Evolutionary conservation across 2,113 vertebrate species (phyloP), one percentile per base, ranked within the genome.

Genomic region (Phrynosoma platyrhinos): DNA sequence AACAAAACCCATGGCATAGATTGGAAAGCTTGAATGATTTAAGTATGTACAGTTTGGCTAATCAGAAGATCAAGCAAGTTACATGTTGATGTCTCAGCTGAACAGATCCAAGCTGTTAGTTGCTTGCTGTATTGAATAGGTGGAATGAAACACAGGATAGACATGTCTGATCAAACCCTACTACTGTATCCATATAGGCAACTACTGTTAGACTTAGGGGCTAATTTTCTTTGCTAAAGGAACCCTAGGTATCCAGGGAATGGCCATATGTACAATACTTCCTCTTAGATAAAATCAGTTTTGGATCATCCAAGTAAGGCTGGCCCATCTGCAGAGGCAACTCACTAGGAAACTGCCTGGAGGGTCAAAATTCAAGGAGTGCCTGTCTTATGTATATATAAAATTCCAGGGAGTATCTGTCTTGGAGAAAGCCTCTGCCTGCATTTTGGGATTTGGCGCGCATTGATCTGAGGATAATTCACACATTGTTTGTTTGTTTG

Each of bases 1-100:
- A 84, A 79, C 66, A 69, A 21, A 0, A 0, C 80, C 42, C 25
- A 88, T 85, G 90, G 91, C 94, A 94, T 88, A 90, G 82, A 84
- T 85, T 52, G 91, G 91, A 92, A 95, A 94, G 80, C 30, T 55
- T 9, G 87, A 52, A 58, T 83, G 81, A 10, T 13, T 30, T 6
- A 0, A 89, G 87, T 0, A 12, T 16, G 85, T 36, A 47, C 91
- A 92, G 90, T 79, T 2, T 83, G 91, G 88, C 8, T 92, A 74
- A 32, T 30, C 79, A 36, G 36, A 14, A 32, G 52, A 16, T 40
- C 30, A 85, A 36, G 3, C 40, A 40, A 25, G 71, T 69, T 40
- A 68, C 66, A 76, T 12, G 9, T 23, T 27, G 40, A 27, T 55
- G 18, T 42, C 47, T 82, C 71, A 69, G 47, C 36, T 53, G 52